These are phyloP conservation scores for Apis mellifera DNA, from an alignment of 1,140 invertebrate genomes.

Conservation along the genomic window DNA sequence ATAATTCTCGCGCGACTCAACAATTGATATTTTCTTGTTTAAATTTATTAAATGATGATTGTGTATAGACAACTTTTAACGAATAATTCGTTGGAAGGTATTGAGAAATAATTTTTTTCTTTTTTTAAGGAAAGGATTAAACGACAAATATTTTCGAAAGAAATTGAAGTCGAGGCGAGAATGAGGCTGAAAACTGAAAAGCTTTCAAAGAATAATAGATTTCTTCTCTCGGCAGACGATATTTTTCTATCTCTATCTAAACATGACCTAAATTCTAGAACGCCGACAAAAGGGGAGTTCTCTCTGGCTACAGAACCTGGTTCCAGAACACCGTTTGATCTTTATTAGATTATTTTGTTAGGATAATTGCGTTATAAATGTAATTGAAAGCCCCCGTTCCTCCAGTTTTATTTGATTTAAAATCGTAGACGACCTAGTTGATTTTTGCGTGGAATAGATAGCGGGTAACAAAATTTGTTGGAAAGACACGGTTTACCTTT, in stretches of 20 bases:
- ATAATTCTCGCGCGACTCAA: too few relatives aligned
- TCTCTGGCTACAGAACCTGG: background rate
- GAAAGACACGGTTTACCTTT: too few relatives aligned
- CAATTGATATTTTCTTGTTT: too few relatives aligned
- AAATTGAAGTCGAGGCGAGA: background rate
- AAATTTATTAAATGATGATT: too few relatives aligned
- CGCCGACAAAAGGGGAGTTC: background rate
- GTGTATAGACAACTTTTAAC: too few relatives aligned
- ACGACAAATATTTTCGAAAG: background rate
- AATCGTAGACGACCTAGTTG: background rate
- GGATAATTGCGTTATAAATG: background rate
- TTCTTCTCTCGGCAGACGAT: background rate
- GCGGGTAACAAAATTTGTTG: too few relatives aligned
- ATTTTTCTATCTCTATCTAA: background rate
- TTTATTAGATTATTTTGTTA: constrained; percentile 26
- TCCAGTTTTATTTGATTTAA: background rate
- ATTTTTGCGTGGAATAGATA: background rate
- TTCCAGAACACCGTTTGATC: background rate
- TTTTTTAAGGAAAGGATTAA: background rate
- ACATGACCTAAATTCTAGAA: background rate
- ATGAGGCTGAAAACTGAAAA: too few relatives aligned
- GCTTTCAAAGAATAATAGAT: constrained; percentile 8
- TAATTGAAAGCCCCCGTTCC: background rate
- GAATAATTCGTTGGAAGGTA: too few relatives aligned
- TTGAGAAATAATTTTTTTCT: too few relatives aligned